Base-by-base conservation (phyloP, 92 coral and sea anemone genomes). In the Scolanthus callimorphus region DNA sequence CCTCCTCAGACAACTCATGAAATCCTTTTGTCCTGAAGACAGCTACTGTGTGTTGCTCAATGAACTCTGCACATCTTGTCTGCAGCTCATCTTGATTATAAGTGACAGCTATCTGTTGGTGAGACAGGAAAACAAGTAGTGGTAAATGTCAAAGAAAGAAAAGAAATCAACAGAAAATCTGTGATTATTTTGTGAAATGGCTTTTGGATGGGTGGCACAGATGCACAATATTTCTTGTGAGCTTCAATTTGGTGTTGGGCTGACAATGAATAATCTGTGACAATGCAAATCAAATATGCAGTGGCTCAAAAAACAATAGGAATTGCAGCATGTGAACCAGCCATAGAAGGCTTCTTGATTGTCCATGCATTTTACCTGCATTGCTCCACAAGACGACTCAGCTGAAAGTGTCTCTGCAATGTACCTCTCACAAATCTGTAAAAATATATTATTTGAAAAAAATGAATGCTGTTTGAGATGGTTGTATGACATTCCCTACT, bases 1-100 rank as follows among this genome's bases (percentile, higher is more conserved):
- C 85, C 20, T 85, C 83, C 52, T 89, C 96, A 0, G 96, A 89
- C 66, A 92, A 60, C 24, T 92, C 98, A 34, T 92, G 96, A 24
- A 92, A 92, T 47, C 96, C 85, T 62, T 92, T 76, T 10, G 98
- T 84, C 66, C 76, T 89, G 74, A 92, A 80, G 19, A 92, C 96
- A 24, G 78, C 85, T 12, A 63, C 69, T 50, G 98, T 86, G 62
- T 84, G 76, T 55, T 67, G 77, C 59, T 92, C 98, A 29, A 92
- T 89, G 58, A 71, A 92, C 22, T 75, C 85, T 52, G 79, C 61
- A 59, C 95, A 90, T 8, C 83, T 73, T 13, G 89, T 94, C 60
- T 74, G 91, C 2, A 92, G 53, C 49, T 92, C 89, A 2, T 82
- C 81, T 49, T 88, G 95, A 17, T 77, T 84, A 62, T 92, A 92